Conservation (phyloP, 2,888 invertebrate species). For the Auanema freiburgensis region DNA sequence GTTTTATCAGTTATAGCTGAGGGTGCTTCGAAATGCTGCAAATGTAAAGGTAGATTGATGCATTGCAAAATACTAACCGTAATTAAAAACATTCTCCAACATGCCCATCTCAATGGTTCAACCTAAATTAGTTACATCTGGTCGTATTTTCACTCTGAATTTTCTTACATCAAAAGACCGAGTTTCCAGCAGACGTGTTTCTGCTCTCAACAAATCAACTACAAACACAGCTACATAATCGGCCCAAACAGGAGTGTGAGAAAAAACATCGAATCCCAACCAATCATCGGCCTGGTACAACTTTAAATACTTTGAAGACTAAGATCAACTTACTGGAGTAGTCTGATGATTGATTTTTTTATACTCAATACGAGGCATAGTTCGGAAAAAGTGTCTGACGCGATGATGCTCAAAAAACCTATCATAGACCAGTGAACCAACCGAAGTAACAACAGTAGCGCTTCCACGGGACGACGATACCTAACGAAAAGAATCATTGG, state of each 20-base stretch:
- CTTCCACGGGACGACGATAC: background rate
- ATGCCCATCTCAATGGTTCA: too few species aligned
- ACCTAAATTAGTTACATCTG: too few species aligned
- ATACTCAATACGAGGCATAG: conserved; percentile 12
- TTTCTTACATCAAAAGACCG: too few species aligned
- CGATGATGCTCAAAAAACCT: conserved; percentile 4
- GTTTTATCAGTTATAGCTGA: too few species aligned
- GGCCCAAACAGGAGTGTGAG: conserved; percentile 22
- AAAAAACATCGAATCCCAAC: background rate
- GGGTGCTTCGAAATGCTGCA: too few species aligned
- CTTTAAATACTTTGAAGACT: background rate
- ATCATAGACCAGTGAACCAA: background rate
- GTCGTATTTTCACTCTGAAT: too few species aligned
- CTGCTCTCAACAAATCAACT: conserved; percentile 36
- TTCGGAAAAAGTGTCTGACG: conserved; percentile 21
- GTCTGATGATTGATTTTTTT: background rate
- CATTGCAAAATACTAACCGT: too few species aligned
- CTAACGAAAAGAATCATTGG: background rate
- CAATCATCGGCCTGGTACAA: background rate
- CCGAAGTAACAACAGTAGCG: background rate
- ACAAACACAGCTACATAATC: conserved; percentile 30
- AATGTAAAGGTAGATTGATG: too few species aligned
- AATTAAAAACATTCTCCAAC: too few species aligned
- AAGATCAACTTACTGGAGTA: background rate
- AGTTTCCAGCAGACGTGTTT: conserved; percentile 8